Evolutionary conservation across 2,888 invertebrate genomes (phyloP).

Genomic region (Hipparchia sbordonii): DNA sequence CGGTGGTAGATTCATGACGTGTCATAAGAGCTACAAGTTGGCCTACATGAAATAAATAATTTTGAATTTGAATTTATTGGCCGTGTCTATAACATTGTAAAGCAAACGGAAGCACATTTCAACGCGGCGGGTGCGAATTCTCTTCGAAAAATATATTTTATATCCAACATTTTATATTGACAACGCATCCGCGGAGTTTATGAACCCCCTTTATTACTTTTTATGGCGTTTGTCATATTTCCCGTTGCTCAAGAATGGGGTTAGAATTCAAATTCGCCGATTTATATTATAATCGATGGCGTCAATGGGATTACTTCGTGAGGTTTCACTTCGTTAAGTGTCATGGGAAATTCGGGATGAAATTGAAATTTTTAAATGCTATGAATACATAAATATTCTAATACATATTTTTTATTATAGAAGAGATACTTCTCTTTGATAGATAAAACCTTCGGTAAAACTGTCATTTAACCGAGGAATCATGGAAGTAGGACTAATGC

Average conservation of each 20-base stretch:
- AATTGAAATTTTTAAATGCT: constrained; percentile 32
- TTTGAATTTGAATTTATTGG: neutral
- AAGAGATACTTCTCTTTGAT: neutral
- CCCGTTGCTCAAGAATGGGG: constrained; percentile 52
- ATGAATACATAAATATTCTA: constrained; percentile 6
- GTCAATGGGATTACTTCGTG: constrained; percentile 52
- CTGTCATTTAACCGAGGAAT: too few relatives aligned
- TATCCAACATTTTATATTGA: constrained; percentile 61
- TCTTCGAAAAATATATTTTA: constrained; percentile 59
- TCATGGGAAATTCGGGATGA: constrained; percentile 34
- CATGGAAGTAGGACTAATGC: too few relatives aligned
- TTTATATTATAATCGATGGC: constrained; percentile 78
- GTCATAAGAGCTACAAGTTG: too few relatives aligned
- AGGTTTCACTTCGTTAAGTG: constrained; percentile 40
- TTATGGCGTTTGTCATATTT: constrained; percentile 70
- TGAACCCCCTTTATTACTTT: constrained; percentile 71
- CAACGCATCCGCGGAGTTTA: constrained; percentile 61
- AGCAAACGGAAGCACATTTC: constrained; percentile 49
- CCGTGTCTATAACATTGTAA: constrained; percentile 31
- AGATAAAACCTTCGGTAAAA: neutral
- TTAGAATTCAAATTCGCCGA: constrained; percentile 69
- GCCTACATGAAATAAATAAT: too few relatives aligned
- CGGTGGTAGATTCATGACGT: too few relatives aligned
- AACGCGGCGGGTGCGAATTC: constrained; percentile 52
- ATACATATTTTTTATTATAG: neutral